Conservation (phyloP, 2,888 invertebrate species). For the Euspilapteryx auroguttella region DNA sequence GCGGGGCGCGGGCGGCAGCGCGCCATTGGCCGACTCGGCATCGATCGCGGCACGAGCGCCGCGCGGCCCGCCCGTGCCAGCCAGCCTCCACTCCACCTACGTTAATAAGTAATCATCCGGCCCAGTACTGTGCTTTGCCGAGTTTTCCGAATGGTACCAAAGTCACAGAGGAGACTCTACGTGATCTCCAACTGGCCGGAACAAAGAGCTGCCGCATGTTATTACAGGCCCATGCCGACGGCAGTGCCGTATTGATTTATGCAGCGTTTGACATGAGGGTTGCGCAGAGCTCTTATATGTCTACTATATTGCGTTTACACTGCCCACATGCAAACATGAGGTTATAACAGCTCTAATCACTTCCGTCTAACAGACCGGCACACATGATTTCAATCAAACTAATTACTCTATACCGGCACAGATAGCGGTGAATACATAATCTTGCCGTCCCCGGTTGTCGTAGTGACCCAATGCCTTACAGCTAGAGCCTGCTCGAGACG, state of each 20-base stretch:
- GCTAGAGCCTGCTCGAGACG: too few species aligned
- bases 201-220: slow-evolving; percentile 50
- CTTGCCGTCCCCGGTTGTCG: too few species aligned
- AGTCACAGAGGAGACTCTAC: slow-evolving; percentile 45
- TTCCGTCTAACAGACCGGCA: too few species aligned
- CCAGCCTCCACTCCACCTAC: slow-evolving; percentile 60
- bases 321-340: too few species aligned
- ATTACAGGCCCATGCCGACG: too few species aligned
- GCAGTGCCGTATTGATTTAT: slow-evolving; percentile 52
- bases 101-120: slow-evolving; percentile 62
- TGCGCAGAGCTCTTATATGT: slow-evolving; percentile 39
- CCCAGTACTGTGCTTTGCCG: slow-evolving; percentile 50
- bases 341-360: too few species aligned
- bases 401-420: too few species aligned
- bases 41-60: slow-evolving; percentile 53
- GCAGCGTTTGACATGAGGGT: slow-evolving; percentile 48
- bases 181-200: slow-evolving; percentile 37
- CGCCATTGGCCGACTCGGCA: slow-evolving; percentile 57
- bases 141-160: slow-evolving; percentile 53
- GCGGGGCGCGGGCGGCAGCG: slow-evolving; percentile 29
- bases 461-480: slow-evolving; percentile 24
- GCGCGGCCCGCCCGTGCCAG: slow-evolving; percentile 44
- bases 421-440: too few species aligned
- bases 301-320: too few species aligned
- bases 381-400: too few species aligned